These are phyloP conservation scores for Coracopsis vasa DNA, from an alignment of 2,113 vertebrate species.

Conservation along the genomic window DNA sequence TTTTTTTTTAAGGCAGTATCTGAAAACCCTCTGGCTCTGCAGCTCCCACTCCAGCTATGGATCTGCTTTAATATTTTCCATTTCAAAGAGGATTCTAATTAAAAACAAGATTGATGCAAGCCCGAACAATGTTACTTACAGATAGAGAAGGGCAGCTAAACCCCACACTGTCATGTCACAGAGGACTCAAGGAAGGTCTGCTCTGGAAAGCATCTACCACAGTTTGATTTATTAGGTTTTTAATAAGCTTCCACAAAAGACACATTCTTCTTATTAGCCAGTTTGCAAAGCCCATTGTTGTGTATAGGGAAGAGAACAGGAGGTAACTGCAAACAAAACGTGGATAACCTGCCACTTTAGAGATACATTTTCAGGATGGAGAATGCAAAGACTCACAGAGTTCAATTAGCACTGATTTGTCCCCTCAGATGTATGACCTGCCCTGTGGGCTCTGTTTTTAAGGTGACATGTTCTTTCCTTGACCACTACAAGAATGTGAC, in stretches of 20 bases:
- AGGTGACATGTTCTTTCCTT: background rate
- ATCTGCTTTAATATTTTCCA: conserved; percentile 49
- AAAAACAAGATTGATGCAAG: background rate
- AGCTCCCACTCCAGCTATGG: background rate
- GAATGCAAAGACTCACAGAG: background rate
- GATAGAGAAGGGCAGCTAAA: background rate
- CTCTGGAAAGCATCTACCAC: background rate
- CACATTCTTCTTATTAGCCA: background rate
- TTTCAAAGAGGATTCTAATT: conserved; percentile 49
- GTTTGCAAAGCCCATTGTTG: background rate
- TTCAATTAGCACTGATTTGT: background rate
- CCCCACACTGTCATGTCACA: background rate
- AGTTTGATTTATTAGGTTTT: background rate
- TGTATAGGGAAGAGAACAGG: background rate
- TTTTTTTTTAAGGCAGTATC: background rate
- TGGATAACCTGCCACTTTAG: background rate
- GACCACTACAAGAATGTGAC: background rate
- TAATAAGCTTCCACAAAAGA: background rate
- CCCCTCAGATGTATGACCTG: background rate
- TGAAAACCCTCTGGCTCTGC: conserved; percentile 34
- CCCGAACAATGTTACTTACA: conserved; percentile 3
- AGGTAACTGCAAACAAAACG: background rate
- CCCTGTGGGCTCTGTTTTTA: background rate
- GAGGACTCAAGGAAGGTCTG: background rate
- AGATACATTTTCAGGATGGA: background rate